phyloP scores from a whole-genome alignment of 2,888 invertebrate species.

The Leucophenga montana region DNA sequence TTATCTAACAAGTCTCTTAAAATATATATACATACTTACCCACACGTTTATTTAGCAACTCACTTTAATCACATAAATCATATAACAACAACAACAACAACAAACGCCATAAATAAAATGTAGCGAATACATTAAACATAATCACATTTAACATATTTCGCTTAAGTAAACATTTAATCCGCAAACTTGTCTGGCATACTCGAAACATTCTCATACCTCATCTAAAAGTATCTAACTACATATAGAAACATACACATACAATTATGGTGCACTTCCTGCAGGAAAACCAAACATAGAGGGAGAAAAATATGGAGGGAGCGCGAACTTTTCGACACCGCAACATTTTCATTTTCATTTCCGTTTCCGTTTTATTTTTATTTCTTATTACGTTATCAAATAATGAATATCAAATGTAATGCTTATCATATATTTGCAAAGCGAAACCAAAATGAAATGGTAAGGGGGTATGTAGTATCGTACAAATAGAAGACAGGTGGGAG shows the following conservation, averaged over 20 bases:
- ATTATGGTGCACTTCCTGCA: neutral
- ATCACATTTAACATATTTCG: constrained; percentile 65
- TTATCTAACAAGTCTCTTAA: neutral
- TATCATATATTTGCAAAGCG: constrained; percentile 64
- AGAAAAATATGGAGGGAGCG: constrained; percentile 12
- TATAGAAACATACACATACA: too few relatives aligned
- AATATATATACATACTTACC: neutral
- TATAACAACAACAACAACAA: constrained; percentile 35
- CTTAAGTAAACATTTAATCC: constrained; percentile 65
- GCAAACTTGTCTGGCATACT: constrained; percentile 47
- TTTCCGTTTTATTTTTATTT: constrained; percentile 63
- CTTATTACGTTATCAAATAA: constrained; percentile 65
- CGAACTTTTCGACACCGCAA: constrained; percentile 28
- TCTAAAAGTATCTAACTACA: neutral
- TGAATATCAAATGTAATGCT: constrained; percentile 68
- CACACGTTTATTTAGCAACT: neutral
- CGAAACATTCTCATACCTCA: neutral
- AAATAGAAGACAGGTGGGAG: neutral
- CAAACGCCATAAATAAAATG: constrained; percentile 31
- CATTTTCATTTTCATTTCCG: constrained; percentile 59
- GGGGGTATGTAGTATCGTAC: neutral
- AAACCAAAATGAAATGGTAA: constrained; percentile 41
- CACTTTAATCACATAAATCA: constrained; percentile 63
- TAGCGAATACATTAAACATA: constrained; percentile 49
- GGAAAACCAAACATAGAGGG: neutral